phyloP scores from a whole-genome alignment of 2,888 invertebrate species.

The Lasioglossum zephyrum region DNA sequence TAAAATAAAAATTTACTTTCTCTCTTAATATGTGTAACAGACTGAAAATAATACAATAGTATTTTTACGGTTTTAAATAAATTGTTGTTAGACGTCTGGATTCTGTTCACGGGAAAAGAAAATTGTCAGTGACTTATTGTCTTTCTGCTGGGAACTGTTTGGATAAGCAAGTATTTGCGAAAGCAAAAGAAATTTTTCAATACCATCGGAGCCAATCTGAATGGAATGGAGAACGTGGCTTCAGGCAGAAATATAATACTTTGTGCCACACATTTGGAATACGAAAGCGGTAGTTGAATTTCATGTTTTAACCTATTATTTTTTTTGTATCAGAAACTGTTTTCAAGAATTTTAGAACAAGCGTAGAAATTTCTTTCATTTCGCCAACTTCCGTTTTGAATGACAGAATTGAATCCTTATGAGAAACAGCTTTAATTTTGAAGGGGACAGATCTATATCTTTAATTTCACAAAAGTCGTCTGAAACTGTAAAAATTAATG shows the following conservation, averaged over 20 bases:
- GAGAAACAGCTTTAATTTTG: neutral
- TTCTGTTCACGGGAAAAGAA: neutral
- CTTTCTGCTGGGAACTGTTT: neutral
- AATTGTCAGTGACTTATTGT: neutral
- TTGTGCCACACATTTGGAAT: constrained; percentile 1
- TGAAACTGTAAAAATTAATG: too few relatives aligned
- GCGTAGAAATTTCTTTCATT: neutral
- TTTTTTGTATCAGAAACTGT: neutral
- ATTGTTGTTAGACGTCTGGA: neutral
- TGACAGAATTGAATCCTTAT: neutral
- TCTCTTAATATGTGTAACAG: too few relatives aligned
- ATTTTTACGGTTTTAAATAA: neutral
- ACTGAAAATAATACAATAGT: too few relatives aligned
- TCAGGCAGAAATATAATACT: constrained; percentile 7
- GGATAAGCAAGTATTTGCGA: neutral
- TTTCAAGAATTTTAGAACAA: neutral
- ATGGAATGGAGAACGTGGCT: constrained; percentile 2
- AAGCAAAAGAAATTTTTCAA: constrained; percentile 12
- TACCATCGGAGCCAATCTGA: constrained; percentile 1
- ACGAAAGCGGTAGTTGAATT: neutral
- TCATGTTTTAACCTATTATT: neutral
- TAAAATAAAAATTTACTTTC: too few relatives aligned
- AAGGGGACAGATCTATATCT: neutral
- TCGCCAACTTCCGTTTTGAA: neutral
- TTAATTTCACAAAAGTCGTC: too few relatives aligned